Conservation (phyloP, 2,113 vertebrate species). For the Nyctereutes procyonoides region DNA sequence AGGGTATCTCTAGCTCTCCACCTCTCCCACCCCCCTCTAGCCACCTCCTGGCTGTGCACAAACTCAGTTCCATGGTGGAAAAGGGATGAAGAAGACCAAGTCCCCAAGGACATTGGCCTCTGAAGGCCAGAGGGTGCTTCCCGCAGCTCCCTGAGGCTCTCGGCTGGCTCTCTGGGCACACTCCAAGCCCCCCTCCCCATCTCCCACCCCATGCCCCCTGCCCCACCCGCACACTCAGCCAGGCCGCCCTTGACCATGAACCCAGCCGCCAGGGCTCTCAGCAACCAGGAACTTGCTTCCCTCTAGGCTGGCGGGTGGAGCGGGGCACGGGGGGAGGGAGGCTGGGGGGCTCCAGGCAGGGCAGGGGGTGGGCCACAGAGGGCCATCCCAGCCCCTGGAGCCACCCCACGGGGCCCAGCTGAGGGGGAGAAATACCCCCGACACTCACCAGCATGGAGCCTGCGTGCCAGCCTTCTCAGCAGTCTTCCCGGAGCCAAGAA, state of each 20-base stretch:
- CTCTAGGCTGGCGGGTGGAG: neutral
- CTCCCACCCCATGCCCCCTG: too few species aligned
- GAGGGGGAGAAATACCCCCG: neutral
- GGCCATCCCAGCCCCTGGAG: neutral
- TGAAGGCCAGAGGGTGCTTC: neutral
- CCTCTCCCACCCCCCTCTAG: neutral
- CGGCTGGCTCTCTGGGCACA: fast-evolving
- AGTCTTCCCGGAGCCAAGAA: neutral
- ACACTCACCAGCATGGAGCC: neutral
- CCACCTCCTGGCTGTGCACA: fast-evolving
- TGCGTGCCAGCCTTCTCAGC: fast-evolving
- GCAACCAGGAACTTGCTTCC: neutral
- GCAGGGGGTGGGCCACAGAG: neutral
- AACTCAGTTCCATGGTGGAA: neutral
- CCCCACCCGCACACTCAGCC: neutral
- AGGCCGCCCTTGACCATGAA: neutral
- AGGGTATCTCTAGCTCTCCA: fast-evolving
- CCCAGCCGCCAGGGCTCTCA: neutral
- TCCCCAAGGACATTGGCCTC: fast-evolving
- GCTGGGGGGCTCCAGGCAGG: neutral
- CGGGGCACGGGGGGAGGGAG: neutral
- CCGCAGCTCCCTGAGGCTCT: neutral
- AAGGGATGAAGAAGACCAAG: fast-evolving
- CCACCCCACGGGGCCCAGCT: neutral
- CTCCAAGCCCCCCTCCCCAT: too few species aligned